Evolutionary conservation across 2,113 vertebrate species (phyloP).

Genomic region (Callionymus lyra): DNA sequence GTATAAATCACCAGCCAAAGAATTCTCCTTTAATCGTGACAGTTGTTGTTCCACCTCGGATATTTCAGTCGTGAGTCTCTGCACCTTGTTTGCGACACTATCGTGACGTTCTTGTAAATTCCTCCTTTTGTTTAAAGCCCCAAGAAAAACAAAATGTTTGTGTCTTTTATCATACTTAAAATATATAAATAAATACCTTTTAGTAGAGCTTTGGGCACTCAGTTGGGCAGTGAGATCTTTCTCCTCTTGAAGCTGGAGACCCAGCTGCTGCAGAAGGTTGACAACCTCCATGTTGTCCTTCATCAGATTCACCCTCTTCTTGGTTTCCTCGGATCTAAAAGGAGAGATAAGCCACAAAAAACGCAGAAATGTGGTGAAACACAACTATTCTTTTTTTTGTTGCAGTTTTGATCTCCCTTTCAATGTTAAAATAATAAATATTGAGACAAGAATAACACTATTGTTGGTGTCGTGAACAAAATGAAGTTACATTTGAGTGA

Average conservation of each 20-base stretch:
- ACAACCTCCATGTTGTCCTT: conserved; percentile 14
- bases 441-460: too few relatives aligned
- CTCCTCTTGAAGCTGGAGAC: conserved; percentile 27
- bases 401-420: too few relatives aligned
- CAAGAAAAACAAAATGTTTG: not conserved
- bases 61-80: conserved; percentile 24
- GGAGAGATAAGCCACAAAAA: not conserved
- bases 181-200: not conserved
- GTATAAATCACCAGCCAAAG: conserved; percentile 18
- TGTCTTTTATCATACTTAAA: not conserved
- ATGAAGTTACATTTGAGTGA: not conserved
- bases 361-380: too few relatives aligned
- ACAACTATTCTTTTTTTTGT: too few relatives aligned
- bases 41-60: conserved; percentile 21
- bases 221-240: conserved; percentile 23
- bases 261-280: conserved; percentile 33
- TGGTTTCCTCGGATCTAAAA: conserved; percentile 35
- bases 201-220: conserved; percentile 18
- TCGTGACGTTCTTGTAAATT: conserved; percentile 24
- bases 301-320: conserved; percentile 25
- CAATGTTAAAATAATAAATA: too few relatives aligned
- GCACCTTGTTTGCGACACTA: conserved; percentile 5
- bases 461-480: too few relatives aligned
- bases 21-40: conserved; percentile 8
- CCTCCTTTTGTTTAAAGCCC: not conserved